These are phyloP conservation scores for Brenthis ino DNA, from an alignment of 2,888 invertebrate species.

Conservation along the genomic window DNA sequence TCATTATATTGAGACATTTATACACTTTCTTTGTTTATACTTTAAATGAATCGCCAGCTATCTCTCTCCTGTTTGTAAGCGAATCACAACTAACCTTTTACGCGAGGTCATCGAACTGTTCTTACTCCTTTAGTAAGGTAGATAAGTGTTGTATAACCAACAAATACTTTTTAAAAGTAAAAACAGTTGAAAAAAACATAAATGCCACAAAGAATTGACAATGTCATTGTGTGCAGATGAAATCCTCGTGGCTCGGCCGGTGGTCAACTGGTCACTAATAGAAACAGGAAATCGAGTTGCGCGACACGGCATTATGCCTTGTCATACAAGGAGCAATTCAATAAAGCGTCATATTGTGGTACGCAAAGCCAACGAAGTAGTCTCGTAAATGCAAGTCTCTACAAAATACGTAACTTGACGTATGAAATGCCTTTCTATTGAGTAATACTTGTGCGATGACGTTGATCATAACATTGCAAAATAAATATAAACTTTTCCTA, in stretches of 20 bases:
- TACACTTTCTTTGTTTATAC: constrained; percentile 57
- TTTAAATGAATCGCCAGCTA: constrained; percentile 51
- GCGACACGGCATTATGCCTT: constrained; percentile 53
- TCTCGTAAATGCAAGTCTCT: constrained; percentile 50
- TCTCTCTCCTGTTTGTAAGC: constrained; percentile 48
- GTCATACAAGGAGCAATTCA: constrained; percentile 48
- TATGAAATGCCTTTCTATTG: constrained; percentile 48
- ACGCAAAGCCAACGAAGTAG: constrained; percentile 62
- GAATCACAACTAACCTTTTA: constrained; percentile 55
- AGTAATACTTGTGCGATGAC: constrained; percentile 23
- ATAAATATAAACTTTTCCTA: not conserved
- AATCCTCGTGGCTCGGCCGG: constrained; percentile 11
- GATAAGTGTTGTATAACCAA: too few species aligned
- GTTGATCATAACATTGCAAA: constrained; percentile 22
- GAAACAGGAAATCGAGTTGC: constrained; percentile 54
- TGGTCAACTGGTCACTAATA: constrained; percentile 47
- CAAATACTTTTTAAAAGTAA: not conserved
- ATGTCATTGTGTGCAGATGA: constrained; percentile 51
- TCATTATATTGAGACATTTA: constrained; percentile 61
- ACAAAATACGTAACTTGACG: constrained; percentile 22
- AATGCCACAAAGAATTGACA: constrained; percentile 19
- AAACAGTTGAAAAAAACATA: constrained; percentile 1
- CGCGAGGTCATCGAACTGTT: constrained; percentile 61
- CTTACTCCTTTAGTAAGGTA: constrained; percentile 35
- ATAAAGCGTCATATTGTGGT: constrained; percentile 51